These are phyloP conservation scores for Craterocephalus amniculus DNA, from an alignment of 2,797 vertebrate genomes.

Conservation along the genomic window DNA sequence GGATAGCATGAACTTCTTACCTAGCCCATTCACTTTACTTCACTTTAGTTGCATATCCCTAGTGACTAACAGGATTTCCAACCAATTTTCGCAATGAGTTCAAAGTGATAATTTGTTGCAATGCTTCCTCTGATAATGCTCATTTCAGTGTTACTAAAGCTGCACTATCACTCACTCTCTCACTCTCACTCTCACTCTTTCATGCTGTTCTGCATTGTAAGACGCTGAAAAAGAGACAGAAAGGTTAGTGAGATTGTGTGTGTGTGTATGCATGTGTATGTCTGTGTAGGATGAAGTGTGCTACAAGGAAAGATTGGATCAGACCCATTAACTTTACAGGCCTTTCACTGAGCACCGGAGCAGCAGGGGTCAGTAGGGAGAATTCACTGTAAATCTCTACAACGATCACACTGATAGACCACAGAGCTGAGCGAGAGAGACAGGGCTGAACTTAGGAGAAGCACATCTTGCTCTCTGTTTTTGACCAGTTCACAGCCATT, in stretches of 20 bases:
- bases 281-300: constrained; percentile 45
- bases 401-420: constrained; percentile 58
- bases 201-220: constrained; percentile 46
- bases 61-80: background rate
- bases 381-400: constrained; percentile 74
- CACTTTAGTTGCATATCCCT: background rate
- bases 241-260: constrained; percentile 10
- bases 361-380: constrained; percentile 69
- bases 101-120: background rate
- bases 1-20: background rate
- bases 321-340: constrained; percentile 80
- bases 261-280: constrained; percentile 9
- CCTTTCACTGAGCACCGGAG: constrained; percentile 61
- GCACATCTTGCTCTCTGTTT: constrained; percentile 51
- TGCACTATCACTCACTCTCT: constrained; percentile 34
- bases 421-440: constrained; percentile 18
- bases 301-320: constrained; percentile 77
- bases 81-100: background rate
- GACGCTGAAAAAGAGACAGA: constrained; percentile 28
- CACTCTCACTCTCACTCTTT: constrained; percentile 34
- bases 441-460: background rate
- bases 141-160: constrained; percentile 34
- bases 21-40: too few species aligned
- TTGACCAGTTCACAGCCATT: constrained; percentile 22
- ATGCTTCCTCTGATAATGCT: constrained; percentile 7